phyloP scores from a whole-genome alignment of 2,888 invertebrate species.

The Biston betularia region DNA sequence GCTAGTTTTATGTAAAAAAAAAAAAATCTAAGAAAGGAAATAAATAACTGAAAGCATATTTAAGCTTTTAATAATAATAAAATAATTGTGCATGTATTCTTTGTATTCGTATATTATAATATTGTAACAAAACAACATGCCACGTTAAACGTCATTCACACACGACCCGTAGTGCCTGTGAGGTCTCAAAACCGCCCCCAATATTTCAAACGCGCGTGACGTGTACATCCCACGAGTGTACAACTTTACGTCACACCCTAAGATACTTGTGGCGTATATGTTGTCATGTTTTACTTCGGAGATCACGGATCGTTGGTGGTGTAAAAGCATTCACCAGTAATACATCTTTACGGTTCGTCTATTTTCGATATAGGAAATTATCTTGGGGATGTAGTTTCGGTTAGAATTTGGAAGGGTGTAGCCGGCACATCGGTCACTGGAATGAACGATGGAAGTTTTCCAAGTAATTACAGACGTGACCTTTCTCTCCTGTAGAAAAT shows the following conservation, averaged over 20 bases:
- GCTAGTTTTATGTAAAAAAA: too few relatives aligned
- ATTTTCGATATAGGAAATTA: constrained; percentile 9
- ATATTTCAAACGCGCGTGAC: constrained; percentile 14
- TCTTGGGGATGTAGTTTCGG: constrained; percentile 5
- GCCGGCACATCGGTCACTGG: neutral
- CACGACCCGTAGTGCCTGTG: neutral
- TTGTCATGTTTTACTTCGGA: constrained; percentile 3
- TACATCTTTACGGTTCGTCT: constrained; percentile 12
- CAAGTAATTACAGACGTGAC: neutral
- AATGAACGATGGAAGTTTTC: constrained; percentile 5
- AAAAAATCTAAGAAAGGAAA: too few relatives aligned
- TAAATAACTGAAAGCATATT: too few relatives aligned
- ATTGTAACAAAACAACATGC: constrained; percentile 1
- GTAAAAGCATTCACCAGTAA: constrained; percentile 6
- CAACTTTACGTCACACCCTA: neutral
- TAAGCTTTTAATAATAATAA: too few relatives aligned
- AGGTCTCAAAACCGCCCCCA: constrained; percentile 6
- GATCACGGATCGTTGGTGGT: constrained; percentile 8
- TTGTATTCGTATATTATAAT: neutral
- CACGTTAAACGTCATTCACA: neutral
- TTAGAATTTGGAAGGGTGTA: constrained; percentile 1
- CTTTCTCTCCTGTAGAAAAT: neutral
- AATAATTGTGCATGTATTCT: too few relatives aligned
- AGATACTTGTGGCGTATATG: neutral
- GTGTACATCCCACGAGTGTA: constrained; percentile 7